Percentiles rank a stretch among this genome's conserved stretches.
Conservation (phyloP, 2,113 vertebrate species). For the Spermophilus dauricus region DNA sequence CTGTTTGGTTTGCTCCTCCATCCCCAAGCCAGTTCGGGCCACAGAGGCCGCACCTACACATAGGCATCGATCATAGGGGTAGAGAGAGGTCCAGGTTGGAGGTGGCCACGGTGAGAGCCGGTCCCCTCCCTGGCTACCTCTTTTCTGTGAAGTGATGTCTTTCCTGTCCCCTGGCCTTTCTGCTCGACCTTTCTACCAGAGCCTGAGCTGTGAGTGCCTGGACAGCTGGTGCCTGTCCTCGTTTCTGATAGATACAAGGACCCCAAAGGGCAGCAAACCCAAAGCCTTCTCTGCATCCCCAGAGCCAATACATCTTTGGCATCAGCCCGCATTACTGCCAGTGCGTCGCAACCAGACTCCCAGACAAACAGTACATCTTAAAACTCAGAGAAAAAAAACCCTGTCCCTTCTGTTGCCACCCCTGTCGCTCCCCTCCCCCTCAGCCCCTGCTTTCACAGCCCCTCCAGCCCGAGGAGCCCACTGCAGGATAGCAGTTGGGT, state of each 20-base stretch:
- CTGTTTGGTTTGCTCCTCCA: background rate
- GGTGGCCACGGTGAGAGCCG: background rate
- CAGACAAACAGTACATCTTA: background rate
- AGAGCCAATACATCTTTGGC: background rate
- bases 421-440: background rate
- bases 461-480: conserved; percentile 56
- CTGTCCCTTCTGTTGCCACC: background rate
- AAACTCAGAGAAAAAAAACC: background rate
- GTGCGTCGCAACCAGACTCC: conserved; percentile 21
- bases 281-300: background rate
- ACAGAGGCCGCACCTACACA: background rate
- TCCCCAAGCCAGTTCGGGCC: background rate
- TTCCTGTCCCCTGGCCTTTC: background rate
- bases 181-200: background rate
- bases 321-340: background rate
- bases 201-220: background rate
- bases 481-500: conserved; percentile 39
- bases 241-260: background rate
- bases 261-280: background rate
- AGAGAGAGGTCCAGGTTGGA: too few species aligned
- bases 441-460: conserved; percentile 41
- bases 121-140: background rate
- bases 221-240: background rate
- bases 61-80: background rate
- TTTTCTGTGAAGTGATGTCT: background rate